Evolutionary conservation across 2,797 vertebrate genomes (phyloP), one percentile per base, ranked within the genome.

Genomic region (Limosa lapponica): DNA sequence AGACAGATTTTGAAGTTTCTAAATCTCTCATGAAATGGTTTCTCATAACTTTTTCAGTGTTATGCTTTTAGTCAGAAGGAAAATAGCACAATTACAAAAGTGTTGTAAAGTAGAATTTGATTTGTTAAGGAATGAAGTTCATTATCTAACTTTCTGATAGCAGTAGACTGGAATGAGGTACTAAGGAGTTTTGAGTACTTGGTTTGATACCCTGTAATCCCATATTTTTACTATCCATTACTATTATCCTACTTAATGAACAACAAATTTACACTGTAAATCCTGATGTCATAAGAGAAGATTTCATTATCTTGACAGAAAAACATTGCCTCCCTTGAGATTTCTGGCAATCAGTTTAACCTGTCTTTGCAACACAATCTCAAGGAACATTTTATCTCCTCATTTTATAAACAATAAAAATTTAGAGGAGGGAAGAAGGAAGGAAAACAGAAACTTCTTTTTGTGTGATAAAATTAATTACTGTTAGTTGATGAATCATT

Each of bases 31-130:
- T 67, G 10, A 75, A 74, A 37, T 8, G 2, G 2, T 37, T 82
- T 66, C 1, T 27, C 2, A 15, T 37, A 74, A n/a, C 1, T 48
- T 78, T 74, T 61, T 28, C 5, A 39, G 8, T 44, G 24, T 39
- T 78, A 59, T 57, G 2, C 8, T 57, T 75, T 13, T 61, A 54
- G 8, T 43, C 13, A 82, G 20, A 77, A 43, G 2, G 2, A 59
- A 58, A 44, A 49, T 3, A 51, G 3, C 1, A 83, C 65, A 73
- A 36, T 23, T 39, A 27, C 2, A 25, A 46, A 75, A 54, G 25
- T 0, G 0, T 32, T 58, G 8, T 34, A 44, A 62, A 43, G 2
- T 6, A 37, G 11, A 49, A 52, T 58, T 64, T 17, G 2, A 3
- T 69, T 46, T 57, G 4, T 70, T 66, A 54, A 66, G 13, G 30